Evolutionary conservation across 2,113 vertebrate species (phyloP), one percentile per base, ranked within the genome.

Genomic region (Jaculus jaculus): DNA sequence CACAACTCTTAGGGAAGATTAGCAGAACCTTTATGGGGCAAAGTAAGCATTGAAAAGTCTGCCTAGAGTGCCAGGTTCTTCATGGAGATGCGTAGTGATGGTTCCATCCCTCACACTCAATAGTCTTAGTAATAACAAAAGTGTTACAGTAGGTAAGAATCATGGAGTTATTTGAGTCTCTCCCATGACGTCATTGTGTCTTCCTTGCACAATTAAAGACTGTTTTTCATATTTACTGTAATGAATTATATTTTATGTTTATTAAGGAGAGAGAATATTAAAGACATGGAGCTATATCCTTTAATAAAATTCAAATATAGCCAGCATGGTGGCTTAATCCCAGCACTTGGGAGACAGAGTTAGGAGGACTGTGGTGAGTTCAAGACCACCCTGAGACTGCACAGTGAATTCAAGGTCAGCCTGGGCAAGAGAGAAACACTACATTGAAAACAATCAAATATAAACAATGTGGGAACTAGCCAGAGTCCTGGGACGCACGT

Each of bases 31-130:
- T 93, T 37, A 26, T 7, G n/a, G 6, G 61, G 58, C 2, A 78
- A 69, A 92, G 17, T 60, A 58, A 92, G 11, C 60, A 61, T 47
- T 75, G 13, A 78, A 16, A 77, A 47, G 34, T 39, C 47, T 23
- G 21, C 28, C 24, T 92, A 30, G 24, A 68, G n/a, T 4, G 16
- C 65, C 51, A 74, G 42, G 12, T 69, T 74, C 51, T 91, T 65
- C 51, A 61, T 75, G 3, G 28, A 74, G n/a, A 24, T 13, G 2
- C 4, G 16, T 21, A 5, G 30, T 69, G 32, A 20, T 28, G 60
- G 23, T 28, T n/a, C n/a, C 10, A 0, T 78, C 4, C 15, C n/a
- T 66, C 30, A 20, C 5, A 39, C 2, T 72, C n/a, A 6, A 10
- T 7, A 69, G 4, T 71, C 23, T 78, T 68, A 23, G 15, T 69